Percentiles rank a stretch among this genome's conserved stretches.
Conservation (phyloP, 2,888 invertebrate species). For the Aquatica leii region DNA sequence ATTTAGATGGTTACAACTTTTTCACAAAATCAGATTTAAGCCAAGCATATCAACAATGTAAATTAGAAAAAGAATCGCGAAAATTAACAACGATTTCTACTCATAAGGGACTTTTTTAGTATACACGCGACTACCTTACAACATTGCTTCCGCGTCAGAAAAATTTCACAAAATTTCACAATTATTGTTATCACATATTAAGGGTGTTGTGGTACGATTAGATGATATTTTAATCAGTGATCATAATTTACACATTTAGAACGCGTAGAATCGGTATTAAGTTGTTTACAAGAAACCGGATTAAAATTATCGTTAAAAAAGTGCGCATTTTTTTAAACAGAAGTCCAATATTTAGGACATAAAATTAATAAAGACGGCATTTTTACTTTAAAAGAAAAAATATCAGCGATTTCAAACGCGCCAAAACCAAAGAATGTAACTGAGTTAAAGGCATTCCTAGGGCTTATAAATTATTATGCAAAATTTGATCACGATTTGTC, state of each 20-base stretch:
- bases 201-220: too few species aligned
- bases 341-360: slow-evolving; percentile 2
- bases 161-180: too few species aligned
- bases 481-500: not conserved
- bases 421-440: not conserved
- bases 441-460: slow-evolving; percentile 6
- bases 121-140: not conserved
- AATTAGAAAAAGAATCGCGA: too few species aligned
- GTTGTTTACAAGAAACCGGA: too few species aligned
- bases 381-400: not conserved
- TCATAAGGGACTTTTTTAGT: slow-evolving; percentile 8
- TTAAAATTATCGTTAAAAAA: not conserved
- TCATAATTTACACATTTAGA: too few species aligned
- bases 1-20: too few species aligned
- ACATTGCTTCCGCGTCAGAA: not conserved
- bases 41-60: too few species aligned
- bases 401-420: not conserved
- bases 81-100: slow-evolving; percentile 10
- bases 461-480: slow-evolving; percentile 11
- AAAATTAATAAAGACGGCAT: not conserved
- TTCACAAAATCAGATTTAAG: too few species aligned
- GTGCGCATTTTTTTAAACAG: slow-evolving; percentile 4
- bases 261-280: too few species aligned
- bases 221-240: too few species aligned
- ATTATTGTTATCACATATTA: too few species aligned